phyloP scores from a whole-genome alignment of 2,797 vertebrate species.

The Halcyon leucocephala region DNA sequence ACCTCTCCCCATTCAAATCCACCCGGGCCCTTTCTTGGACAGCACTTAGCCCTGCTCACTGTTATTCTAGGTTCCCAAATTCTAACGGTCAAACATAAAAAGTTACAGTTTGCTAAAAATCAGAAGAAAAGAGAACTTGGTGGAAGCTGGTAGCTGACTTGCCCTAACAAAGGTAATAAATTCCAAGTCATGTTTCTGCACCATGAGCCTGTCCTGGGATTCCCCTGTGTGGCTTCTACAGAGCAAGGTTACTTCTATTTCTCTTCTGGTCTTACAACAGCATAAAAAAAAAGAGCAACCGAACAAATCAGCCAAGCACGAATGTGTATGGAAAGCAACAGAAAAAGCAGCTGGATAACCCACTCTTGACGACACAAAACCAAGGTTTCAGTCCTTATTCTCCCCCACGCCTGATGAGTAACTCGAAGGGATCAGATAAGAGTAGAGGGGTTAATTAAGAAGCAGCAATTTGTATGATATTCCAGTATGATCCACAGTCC shows the following conservation, averaged over 20 bases:
- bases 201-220: background rate
- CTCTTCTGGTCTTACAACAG: background rate
- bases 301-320: background rate
- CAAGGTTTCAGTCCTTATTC: background rate
- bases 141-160: background rate
- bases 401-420: background rate
- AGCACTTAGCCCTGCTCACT: background rate
- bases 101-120: background rate
- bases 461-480: constrained; percentile 9
- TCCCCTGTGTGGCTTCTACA: background rate
- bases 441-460: constrained; percentile 47
- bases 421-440: constrained; percentile 16
- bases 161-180: background rate
- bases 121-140: background rate
- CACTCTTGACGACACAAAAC: background rate
- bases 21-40: background rate
- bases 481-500: background rate
- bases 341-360: background rate
- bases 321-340: background rate
- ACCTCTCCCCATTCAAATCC: background rate
- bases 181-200: background rate
- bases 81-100: background rate
- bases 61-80: background rate
- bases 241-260: background rate
- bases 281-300: accelerated